A percentile compares a stretch with the other conserved stretches of the same genome.
Conservation (phyloP, 2,113 vertebrate genomes). For the Columba livia region DNA sequence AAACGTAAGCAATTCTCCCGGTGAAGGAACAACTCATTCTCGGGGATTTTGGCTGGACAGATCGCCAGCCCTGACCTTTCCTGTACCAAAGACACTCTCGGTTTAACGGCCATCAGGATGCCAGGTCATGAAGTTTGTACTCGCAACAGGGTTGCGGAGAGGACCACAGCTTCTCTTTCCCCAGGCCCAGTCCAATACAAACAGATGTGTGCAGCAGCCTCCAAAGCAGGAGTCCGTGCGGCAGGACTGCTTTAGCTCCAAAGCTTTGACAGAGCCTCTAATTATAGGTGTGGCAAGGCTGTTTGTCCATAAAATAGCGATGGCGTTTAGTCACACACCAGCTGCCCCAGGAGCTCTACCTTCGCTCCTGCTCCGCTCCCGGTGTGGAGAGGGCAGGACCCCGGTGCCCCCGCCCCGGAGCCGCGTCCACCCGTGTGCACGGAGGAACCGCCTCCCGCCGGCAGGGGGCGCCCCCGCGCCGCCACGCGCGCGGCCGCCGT, state of each 20-base stretch:
- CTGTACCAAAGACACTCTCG: background rate
- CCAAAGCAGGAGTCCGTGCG: background rate
- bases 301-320: background rate
- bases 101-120: background rate
- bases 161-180: background rate
- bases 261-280: background rate
- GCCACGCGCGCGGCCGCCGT: slow-evolving; percentile 15
- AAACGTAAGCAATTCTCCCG: background rate
- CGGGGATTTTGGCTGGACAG: background rate
- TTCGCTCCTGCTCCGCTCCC: background rate
- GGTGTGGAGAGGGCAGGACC: too few relatives aligned
- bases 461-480: background rate
- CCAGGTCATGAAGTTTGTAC: background rate
- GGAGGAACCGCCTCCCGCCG: background rate
- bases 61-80: background rate
- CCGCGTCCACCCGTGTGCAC: too few relatives aligned
- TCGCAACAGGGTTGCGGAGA: background rate
- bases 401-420: too few relatives aligned
- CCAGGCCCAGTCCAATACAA: background rate
- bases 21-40: background rate
- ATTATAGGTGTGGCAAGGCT: background rate
- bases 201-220: background rate
- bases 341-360: background rate
- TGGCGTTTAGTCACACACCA: background rate
- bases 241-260: background rate